phyloP scores from a whole-genome alignment of 2,797 vertebrate species.

The Sebastes diploproa region DNA sequence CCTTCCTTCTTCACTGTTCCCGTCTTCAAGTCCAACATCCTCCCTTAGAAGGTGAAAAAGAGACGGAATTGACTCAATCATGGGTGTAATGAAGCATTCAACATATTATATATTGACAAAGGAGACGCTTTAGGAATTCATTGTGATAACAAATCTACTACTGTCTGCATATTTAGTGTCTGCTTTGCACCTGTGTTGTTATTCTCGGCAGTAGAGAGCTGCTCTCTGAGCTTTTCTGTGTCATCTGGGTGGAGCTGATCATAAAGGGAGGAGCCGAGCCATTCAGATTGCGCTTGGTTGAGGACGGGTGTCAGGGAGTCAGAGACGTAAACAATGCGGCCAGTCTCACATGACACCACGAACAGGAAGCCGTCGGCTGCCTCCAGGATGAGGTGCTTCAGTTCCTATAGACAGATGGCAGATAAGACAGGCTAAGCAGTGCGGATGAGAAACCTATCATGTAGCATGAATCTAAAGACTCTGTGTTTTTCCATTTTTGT shows the following conservation, averaged over 20 bases:
- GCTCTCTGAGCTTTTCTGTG: constrained; percentile 94
- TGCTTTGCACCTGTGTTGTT: constrained; percentile 84
- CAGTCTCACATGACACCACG: constrained; percentile 94
- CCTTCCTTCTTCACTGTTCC: constrained; percentile 98
- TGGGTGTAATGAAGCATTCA: background rate
- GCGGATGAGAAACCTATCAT: background rate
- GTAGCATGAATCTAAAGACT: background rate
- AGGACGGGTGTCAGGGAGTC: constrained; percentile 94
- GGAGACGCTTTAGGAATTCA: background rate
- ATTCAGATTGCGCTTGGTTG: constrained; percentile 92
- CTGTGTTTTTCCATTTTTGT: background rate
- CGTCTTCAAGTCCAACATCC: constrained; percentile 96
- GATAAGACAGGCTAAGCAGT: background rate
- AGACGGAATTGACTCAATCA: background rate
- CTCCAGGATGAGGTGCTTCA: constrained; percentile 95
- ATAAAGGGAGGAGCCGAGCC: constrained; percentile 93
- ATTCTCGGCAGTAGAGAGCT: constrained; percentile 93
- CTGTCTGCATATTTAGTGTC: background rate
- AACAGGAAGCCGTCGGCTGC: constrained; percentile 96
- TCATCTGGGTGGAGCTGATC: constrained; percentile 96
- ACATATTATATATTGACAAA: background rate
- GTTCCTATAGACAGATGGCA: constrained; percentile 80
- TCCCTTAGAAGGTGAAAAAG: constrained; percentile 76
- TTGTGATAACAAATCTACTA: background rate
- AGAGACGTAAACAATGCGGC: constrained; percentile 91